Evolutionary conservation across 2,797 vertebrate genomes (phyloP).

Genomic region (Setipinna tenuifilis): DNA sequence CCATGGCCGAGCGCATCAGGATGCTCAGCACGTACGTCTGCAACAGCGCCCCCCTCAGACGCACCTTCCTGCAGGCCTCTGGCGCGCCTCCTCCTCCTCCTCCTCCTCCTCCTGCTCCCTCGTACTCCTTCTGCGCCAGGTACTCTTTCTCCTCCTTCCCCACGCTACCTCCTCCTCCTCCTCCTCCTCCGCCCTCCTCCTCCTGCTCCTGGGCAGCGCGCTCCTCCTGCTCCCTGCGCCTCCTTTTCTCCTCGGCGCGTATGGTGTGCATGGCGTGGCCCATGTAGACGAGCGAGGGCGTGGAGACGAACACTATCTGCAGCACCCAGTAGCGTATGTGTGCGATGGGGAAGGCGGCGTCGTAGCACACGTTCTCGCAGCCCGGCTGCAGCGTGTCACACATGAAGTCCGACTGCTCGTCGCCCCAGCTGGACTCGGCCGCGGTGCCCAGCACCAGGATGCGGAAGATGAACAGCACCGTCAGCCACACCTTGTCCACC

Average conservation of each 20-base stretch:
- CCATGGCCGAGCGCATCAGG: conserved; percentile 88
- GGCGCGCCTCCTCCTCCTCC: conserved; percentile 67
- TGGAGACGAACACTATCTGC: conserved; percentile 97
- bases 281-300: conserved; percentile 94
- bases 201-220: conserved; percentile 69
- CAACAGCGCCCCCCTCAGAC: conserved; percentile 86
- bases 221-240: conserved; percentile 75
- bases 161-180: conserved; percentile 64
- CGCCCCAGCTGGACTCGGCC: conserved; percentile 95
- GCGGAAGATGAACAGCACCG: conserved; percentile 95
- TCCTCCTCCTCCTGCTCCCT: conserved; percentile 66
- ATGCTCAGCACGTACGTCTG: conserved; percentile 93
- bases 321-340: conserved; percentile 94
- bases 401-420: conserved; percentile 94
- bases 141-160: conserved; percentile 67
- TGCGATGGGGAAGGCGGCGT: conserved; percentile 94
- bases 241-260: conserved; percentile 88
- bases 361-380: conserved; percentile 95
- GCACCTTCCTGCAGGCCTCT: conserved; percentile 76
- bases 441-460: conserved; percentile 96
- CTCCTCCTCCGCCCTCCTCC: conserved; percentile 48
- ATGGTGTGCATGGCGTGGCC: conserved; percentile 93
- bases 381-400: conserved; percentile 93
- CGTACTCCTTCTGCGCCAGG: conserved; percentile 66
- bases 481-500: conserved; percentile 96